These are phyloP conservation scores for Drosophila falleni DNA, from an alignment of 2,888 invertebrate species.

Conservation along the genomic window DNA sequence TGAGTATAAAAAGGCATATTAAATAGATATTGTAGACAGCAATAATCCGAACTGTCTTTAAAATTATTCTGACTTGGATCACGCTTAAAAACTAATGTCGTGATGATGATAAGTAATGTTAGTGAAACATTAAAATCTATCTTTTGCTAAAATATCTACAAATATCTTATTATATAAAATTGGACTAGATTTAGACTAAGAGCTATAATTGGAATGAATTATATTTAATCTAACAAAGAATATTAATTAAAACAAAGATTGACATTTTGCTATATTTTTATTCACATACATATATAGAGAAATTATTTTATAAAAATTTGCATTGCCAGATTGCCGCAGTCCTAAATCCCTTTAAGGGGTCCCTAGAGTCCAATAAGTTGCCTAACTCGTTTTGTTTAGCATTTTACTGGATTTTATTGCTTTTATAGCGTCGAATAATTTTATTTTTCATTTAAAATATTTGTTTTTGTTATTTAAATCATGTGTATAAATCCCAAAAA, in stretches of 20 bases:
- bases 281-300: no score
- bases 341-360: background rate
- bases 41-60: conserved; percentile 3
- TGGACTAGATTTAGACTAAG: no score
- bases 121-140: background rate
- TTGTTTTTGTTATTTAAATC: background rate
- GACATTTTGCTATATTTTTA: no score
- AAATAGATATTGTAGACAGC: conserved; percentile 7
- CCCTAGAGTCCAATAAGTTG: background rate
- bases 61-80: conserved; percentile 18
- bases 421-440: background rate
- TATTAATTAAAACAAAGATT: no score
- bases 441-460: background rate
- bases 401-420: background rate
- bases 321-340: background rate
- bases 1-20: conserved; percentile 56
- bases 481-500: background rate
- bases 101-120: conserved; percentile 17
- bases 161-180: conserved; percentile 1
- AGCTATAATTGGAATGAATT: conserved; percentile 4
- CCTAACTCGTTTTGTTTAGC: background rate
- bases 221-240: background rate
- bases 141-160: background rate
- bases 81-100: background rate
- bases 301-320: no score